Base-by-base conservation (phyloP, 2,888 invertebrate genomes). In the Andrena dorsata region DNA sequence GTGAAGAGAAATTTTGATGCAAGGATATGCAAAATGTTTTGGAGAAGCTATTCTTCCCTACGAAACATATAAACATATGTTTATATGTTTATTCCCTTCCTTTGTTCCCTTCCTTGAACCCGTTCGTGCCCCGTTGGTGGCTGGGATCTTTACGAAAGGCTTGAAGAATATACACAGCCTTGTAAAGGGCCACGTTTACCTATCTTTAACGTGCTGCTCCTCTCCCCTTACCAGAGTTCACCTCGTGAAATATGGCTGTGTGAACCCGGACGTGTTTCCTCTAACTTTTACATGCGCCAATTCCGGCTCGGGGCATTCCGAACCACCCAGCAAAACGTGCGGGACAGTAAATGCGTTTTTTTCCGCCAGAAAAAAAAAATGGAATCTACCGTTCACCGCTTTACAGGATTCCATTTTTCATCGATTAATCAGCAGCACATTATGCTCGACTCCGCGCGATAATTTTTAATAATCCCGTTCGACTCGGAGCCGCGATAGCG, bases 181-280 rank as follows among this genome's bases (percentile, higher is more conserved):
- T 84, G 84, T 77, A 81, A 86, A 86, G 82, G 84, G 82, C 79
- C 64, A 80, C 75, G 75, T 82, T 86, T 86, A 86, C 65, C 79
- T 76, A 84, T 80, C 84, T 82, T 86, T 66, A 75, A 75, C 82
- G 79, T 76, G 79, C 69, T 86, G 76, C 79, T 77, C 84, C 77
- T 84, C 82, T 80, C 78, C 76, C 76, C 86, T 79, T 75, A 71
- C 70, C 76, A 81, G 81, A 83, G 84, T 85, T 87, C 83, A 72
- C 82, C 84, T 64, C 68, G 80, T 90, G 90, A 90, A 88, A 90
- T 90, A 90, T 86, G 86, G 83, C 90, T 82, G 80, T 83, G 80
- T 85, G 90, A 90, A 90, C 90, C 90, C 90, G 90, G 90, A 90
- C 88, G 83, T 86, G 85, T 88, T 83, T 85, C 81, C 86, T 82